These are phyloP conservation scores for Rhynchophorus ferrugineus DNA, from an alignment of 1,140 invertebrate genomes.

Conservation along the genomic window DNA sequence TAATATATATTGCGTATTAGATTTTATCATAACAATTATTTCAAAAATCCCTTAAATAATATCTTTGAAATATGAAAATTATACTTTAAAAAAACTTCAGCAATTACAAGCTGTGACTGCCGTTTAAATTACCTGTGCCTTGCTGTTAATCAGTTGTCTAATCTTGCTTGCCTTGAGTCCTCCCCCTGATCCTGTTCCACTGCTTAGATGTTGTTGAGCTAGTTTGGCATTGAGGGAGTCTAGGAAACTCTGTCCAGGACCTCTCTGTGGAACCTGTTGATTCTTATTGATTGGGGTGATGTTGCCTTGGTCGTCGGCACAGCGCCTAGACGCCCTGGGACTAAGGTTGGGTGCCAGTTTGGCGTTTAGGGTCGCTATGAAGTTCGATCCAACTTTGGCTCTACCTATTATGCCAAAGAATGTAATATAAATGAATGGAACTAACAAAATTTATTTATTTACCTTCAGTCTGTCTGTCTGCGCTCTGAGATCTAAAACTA, in stretches of 20 bases:
- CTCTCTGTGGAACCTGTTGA: slow-evolving; percentile 30
- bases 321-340: slow-evolving; percentile 43
- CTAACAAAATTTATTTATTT: too few relatives aligned
- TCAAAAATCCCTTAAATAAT: too few relatives aligned
- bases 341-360: slow-evolving; percentile 56
- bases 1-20: too few relatives aligned
- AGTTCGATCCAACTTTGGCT: slow-evolving; percentile 50
- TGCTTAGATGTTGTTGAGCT: slow-evolving; percentile 48
- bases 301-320: slow-evolving; percentile 40
- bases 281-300: slow-evolving; percentile 31
- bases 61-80: too few relatives aligned
- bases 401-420: slow-evolving; percentile 37
- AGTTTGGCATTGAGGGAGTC: slow-evolving; percentile 70
- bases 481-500: slow-evolving; percentile 46
- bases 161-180: slow-evolving; percentile 43
- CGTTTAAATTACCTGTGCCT: slow-evolving; percentile 57
- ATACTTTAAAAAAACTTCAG: too few relatives aligned
- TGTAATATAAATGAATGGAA: too few relatives aligned
- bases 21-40: too few relatives aligned
- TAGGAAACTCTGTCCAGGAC: slow-evolving; percentile 52
- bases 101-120: too few relatives aligned
- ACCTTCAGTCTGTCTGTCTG: slow-evolving; percentile 47
- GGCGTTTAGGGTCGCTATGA: slow-evolving; percentile 65
- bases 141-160: slow-evolving; percentile 56
- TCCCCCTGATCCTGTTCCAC: slow-evolving; percentile 42